Evolutionary conservation across 35 echinoderm and acorn worm species (phyloP).

Genomic region (Stichopus chloronotus): DNA sequence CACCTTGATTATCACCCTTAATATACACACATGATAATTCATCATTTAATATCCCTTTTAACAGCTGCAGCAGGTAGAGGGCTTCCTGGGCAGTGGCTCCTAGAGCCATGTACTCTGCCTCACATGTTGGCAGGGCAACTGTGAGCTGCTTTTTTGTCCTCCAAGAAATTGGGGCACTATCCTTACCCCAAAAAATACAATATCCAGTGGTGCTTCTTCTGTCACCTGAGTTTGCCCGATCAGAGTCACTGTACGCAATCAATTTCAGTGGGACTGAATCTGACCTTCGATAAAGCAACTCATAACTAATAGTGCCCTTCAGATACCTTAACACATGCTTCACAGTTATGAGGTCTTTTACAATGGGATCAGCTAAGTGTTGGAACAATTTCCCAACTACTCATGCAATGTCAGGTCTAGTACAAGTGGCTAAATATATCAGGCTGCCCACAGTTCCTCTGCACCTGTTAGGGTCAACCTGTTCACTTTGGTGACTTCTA

Average conservation of each 20-base stretch:
- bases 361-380: constrained; percentile 13
- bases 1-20: constrained; percentile 38
- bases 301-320: constrained; percentile 48
- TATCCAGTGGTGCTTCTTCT: constrained; percentile 27
- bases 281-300: constrained; percentile 12
- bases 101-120: background rate
- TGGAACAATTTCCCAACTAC: constrained; percentile 44
- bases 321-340: constrained; percentile 56
- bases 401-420: constrained; percentile 36
- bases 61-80: background rate
- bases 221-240: constrained; percentile 36
- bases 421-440: constrained; percentile 36
- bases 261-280: background rate
- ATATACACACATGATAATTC: background rate
- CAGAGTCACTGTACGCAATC: constrained; percentile 39
- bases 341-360: constrained; percentile 32
- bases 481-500: background rate
- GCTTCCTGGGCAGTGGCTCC: constrained; percentile 26
- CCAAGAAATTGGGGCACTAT: background rate
- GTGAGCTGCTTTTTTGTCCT: background rate
- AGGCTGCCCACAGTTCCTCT: constrained; percentile 45
- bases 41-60: background rate
- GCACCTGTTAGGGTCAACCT: constrained; percentile 29
- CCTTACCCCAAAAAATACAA: constrained; percentile 35
- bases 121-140: background rate